These are phyloP conservation scores for Cassiopea xamachana DNA, from an alignment of 30 jellyfish, hydroid and myxozoan genomes.

Conservation along the genomic window DNA sequence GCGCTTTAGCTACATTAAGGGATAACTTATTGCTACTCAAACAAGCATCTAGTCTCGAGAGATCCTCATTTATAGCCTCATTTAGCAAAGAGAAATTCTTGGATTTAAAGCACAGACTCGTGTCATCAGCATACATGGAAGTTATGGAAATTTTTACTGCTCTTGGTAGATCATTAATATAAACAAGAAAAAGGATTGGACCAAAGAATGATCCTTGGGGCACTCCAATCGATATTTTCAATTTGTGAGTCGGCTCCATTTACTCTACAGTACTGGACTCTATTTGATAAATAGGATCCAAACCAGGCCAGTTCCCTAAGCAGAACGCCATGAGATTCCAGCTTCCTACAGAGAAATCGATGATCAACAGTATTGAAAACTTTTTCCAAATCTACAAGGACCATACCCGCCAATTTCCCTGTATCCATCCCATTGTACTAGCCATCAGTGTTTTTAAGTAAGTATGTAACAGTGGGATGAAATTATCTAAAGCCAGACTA, in stretches of 20 bases:
- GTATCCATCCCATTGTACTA: background rate
- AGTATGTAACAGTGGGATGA: background rate
- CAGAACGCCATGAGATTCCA: too few relatives aligned
- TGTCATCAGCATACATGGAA: constrained; percentile 7
- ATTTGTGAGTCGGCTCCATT: background rate
- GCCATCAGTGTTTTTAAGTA: too few relatives aligned
- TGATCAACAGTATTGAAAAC: too few relatives aligned
- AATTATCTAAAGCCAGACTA: background rate
- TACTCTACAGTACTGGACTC: too few relatives aligned
- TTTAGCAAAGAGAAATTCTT: background rate
- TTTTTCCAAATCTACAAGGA: too few relatives aligned
- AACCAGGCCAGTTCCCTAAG: too few relatives aligned
- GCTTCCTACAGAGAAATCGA: too few relatives aligned
- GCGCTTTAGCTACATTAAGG: constrained; percentile 1
- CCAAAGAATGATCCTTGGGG: background rate
- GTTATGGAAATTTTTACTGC: background rate
- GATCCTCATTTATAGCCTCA: constrained; percentile 1
- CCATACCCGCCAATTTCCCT: background rate
- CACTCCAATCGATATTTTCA: background rate
- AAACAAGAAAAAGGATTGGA: too few relatives aligned
- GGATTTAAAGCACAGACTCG: background rate
- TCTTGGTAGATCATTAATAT: too few relatives aligned
- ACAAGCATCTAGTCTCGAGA: background rate
- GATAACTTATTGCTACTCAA: background rate
- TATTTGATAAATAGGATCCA: too few relatives aligned